Conservation (phyloP, 2,113 vertebrate genomes). For the Chauna torquata region DNA sequence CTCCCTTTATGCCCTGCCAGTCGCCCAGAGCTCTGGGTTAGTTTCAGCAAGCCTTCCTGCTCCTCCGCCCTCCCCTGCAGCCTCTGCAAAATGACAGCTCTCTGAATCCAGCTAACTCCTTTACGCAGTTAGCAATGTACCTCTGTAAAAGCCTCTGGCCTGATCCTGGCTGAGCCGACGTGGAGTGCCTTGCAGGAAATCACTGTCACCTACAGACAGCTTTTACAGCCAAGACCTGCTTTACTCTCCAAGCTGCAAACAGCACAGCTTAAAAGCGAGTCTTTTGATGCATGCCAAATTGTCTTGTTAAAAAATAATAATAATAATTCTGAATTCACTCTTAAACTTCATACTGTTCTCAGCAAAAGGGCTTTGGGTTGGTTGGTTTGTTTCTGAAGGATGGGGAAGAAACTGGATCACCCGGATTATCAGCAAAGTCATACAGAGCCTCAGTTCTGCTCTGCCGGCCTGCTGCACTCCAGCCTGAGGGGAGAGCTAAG, state of each 20-base stretch:
- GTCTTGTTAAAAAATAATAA: background rate
- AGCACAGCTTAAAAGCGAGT: background rate
- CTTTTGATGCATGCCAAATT: background rate
- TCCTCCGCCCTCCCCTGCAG: constrained; percentile 20
- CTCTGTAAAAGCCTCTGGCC: background rate
- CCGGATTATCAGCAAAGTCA: background rate
- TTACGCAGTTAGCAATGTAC: rapidly evolving
- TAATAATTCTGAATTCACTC: background rate
- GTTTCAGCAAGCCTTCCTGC: constrained; percentile 12
- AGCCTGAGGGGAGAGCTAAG: background rate
- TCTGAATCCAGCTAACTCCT: background rate
- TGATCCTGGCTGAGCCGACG: background rate
- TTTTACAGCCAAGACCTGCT: background rate
- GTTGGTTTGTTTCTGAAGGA: background rate
- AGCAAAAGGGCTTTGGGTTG: background rate
- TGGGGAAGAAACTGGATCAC: background rate
- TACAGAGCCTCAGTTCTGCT: background rate
- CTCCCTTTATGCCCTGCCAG: background rate
- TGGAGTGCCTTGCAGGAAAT: background rate
- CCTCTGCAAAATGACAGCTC: background rate
- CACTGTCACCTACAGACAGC: background rate
- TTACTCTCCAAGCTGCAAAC: background rate
- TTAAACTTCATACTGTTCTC: background rate
- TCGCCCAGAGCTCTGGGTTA: background rate
- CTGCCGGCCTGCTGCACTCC: background rate